Evolutionary conservation across 2,113 vertebrate genomes (phyloP).

Genomic region (Antigone vipio): DNA sequence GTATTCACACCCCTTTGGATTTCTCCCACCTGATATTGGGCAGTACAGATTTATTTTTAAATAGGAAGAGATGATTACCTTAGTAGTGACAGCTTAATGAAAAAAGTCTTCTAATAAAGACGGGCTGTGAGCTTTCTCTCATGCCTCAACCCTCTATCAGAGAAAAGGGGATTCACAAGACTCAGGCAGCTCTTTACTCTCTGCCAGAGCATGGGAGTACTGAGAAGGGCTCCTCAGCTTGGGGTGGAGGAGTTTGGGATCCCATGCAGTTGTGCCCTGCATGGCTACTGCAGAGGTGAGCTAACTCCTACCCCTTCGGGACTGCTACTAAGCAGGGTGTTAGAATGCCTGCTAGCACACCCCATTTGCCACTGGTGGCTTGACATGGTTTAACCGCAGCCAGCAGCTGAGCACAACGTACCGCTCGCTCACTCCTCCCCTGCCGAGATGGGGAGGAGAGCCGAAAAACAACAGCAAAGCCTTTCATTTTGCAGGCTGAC

Average conservation of each 20-base stretch:
- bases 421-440: too few species aligned
- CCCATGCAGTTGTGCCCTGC: background rate
- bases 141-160: background rate
- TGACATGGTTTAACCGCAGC: too few species aligned
- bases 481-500: too few species aligned
- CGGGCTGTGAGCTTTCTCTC: background rate
- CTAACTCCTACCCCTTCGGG: too few species aligned
- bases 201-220: fast-evolving
- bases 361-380: too few species aligned
- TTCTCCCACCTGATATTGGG: background rate
- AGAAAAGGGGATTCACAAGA: background rate
- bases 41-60: background rate
- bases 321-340: background rate
- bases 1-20: background rate
- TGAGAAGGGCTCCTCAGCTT: background rate
- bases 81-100: background rate
- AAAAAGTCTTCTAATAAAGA: background rate
- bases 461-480: too few species aligned
- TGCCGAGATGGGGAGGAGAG: too few species aligned
- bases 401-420: too few species aligned
- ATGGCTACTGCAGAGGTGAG: background rate
- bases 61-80: fast-evolving
- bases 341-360: background rate
- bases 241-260: too few species aligned
- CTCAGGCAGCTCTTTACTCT: fast-evolving